Evolutionary conservation across 2,797 vertebrate genomes (phyloP).

Genomic region (Semotilus atromaculatus): DNA sequence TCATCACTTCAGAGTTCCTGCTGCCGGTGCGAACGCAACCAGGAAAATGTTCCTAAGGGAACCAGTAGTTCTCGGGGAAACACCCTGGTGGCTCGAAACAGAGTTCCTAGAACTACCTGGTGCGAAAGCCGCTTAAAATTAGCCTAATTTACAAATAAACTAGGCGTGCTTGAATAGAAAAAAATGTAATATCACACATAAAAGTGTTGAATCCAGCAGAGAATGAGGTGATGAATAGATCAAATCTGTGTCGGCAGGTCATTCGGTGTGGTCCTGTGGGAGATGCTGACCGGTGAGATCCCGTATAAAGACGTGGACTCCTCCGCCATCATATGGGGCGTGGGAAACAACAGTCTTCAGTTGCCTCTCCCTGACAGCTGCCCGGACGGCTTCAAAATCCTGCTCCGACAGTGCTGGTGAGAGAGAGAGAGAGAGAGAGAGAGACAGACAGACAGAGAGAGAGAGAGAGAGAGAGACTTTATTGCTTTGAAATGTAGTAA

Average conservation of each 20-base stretch:
- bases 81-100: too few species aligned
- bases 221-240: neutral
- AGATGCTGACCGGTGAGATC: slow-evolving; percentile 95
- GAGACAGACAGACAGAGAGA: too few species aligned
- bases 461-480: too few species aligned
- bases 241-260: slow-evolving; percentile 78
- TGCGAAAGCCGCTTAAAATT: neutral
- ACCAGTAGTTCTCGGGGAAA: too few species aligned
- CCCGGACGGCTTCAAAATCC: slow-evolving; percentile 96
- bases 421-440: slow-evolving; percentile 50
- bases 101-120: too few species aligned
- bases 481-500: too few species aligned
- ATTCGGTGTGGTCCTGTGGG: slow-evolving; percentile 96
- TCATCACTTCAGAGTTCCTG: too few species aligned
- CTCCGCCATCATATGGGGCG: slow-evolving; percentile 97
- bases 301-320: slow-evolving; percentile 98
- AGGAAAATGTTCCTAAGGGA: too few species aligned
- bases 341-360: slow-evolving; percentile 97
- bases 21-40: too few species aligned
- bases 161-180: neutral
- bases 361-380: slow-evolving; percentile 94
- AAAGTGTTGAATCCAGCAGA: neutral
- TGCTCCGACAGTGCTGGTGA: slow-evolving; percentile 96
- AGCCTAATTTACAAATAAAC: neutral
- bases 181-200: rapidly evolving